Percentiles rank a stretch among this genome's conserved stretches.
Conservation (phyloP, 1,140 invertebrate genomes). For the Saccostrea cuccullata region DNA sequence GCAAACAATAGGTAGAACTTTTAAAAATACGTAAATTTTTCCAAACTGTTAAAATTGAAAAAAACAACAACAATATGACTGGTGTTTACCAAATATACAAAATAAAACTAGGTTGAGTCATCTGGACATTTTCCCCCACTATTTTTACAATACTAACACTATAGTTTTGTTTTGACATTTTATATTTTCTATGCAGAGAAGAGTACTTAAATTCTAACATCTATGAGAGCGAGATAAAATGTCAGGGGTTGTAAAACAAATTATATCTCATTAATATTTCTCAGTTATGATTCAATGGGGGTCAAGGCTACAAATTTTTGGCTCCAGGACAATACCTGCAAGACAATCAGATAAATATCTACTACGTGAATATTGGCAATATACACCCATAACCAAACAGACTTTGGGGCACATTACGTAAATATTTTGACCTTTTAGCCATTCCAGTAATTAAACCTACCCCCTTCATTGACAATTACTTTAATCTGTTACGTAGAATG, state of each 20-base stretch:
- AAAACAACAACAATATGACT: neutral
- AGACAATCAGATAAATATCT: conserved; percentile 16
- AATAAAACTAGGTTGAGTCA: neutral
- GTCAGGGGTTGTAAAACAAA: neutral
- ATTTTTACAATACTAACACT: neutral
- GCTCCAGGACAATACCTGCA: neutral
- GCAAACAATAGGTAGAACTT: conserved; percentile 8
- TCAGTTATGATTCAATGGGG: neutral
- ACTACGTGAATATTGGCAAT: neutral
- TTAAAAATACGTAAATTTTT: conserved; percentile 8
- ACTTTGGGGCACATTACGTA: neutral
- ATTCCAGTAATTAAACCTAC: neutral
- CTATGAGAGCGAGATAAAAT: no score
- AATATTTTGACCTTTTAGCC: neutral
- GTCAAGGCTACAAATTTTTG: conserved; percentile 12
- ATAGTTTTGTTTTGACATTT: neutral
- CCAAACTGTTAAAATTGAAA: neutral
- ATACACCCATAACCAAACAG: neutral
- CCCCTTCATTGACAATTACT: neutral
- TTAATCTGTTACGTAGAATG: neutral
- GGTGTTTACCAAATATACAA: neutral
- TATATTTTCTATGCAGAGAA: neutral
- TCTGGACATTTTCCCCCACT: neutral
- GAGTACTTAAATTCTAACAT: neutral
- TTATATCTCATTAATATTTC: neutral